Evolutionary conservation across 2,113 vertebrate genomes (phyloP), one percentile per base, ranked within the genome.

Genomic region (Phocoena phocoena): DNA sequence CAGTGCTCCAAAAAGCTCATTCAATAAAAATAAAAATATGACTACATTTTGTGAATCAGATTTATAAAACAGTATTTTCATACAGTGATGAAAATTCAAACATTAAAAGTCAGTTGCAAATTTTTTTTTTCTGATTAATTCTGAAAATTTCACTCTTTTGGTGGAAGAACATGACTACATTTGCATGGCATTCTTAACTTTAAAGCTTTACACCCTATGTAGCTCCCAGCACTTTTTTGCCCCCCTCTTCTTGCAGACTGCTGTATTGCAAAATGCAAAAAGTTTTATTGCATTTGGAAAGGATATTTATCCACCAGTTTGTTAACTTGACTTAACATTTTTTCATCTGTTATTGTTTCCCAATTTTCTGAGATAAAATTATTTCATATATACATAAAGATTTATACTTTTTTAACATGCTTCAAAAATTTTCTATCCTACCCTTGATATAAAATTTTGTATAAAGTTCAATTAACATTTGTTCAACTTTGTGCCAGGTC

Each of bases 11-110:
- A 33, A 89, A 82, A n/a, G 25, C 7, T 85, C 12, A 81, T n/a
- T 93, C 6, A 87, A 53, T 89, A 83, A 93, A 79, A 96, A 50
- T 33, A 25, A 81, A 74, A 77, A 31, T 4, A 33, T n/a, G 14
- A 87, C 68, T 74, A 31, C 6, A 60, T 80, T n/a, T 90, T 62
- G 33, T 77, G 41, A 5, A 80, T 14, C 26, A 89, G 8, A 90
- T 55, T 88, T 70, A 85, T 44, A 21, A 14, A 55, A 65, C 18
- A 71, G 2, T 21, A 88, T 62, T 81, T 90, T 73, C 36, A 71
- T 47, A 17, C 4, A 91, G 15, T 44, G 15, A 94, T 71, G 33
- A 55, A 89, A 90, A 55, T 74, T 13, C n/a, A 13, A 87, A 73
- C 93, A 91, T 25, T 55, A 23, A 83, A 93, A 77, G 14, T 44